Conservation (phyloP, 2,888 invertebrate genomes). For the Luffia ferchaultella region DNA sequence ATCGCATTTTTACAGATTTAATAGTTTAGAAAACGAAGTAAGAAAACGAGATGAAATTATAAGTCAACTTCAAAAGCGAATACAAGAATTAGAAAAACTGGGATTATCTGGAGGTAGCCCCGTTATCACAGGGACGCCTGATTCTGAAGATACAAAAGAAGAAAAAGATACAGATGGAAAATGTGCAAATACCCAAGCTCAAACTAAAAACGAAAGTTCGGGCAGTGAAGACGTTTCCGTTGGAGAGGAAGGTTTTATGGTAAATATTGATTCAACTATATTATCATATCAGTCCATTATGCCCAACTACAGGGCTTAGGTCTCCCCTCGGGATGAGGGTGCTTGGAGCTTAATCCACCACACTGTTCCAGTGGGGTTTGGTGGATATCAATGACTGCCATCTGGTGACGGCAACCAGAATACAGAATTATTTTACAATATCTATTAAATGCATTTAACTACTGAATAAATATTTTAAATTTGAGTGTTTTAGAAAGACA, state of each 20-base stretch:
- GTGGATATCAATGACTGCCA: no score
- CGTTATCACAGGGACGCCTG: constrained; percentile 16
- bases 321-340: no score
- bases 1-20: constrained; percentile 57
- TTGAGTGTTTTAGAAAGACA: no score
- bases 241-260: constrained; percentile 59
- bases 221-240: constrained; percentile 54
- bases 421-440: no score
- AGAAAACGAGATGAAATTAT: constrained; percentile 83
- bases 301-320: no score
- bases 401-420: no score
- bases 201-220: constrained; percentile 43
- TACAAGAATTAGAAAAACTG: constrained; percentile 70
- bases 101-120: constrained; percentile 28
- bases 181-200: constrained; percentile 16
- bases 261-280: constrained; percentile 16
- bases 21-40: constrained; percentile 82
- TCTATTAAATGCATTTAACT: no score
- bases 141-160: constrained; percentile 11
- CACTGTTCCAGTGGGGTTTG: no score
- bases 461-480: no score
- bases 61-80: constrained; percentile 75
- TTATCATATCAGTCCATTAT: no score
- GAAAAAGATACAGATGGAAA: constrained; percentile 12
- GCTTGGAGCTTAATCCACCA: no score